Conservation (phyloP, 1,140 invertebrate species). For the Zaprionus davidi region DNA sequence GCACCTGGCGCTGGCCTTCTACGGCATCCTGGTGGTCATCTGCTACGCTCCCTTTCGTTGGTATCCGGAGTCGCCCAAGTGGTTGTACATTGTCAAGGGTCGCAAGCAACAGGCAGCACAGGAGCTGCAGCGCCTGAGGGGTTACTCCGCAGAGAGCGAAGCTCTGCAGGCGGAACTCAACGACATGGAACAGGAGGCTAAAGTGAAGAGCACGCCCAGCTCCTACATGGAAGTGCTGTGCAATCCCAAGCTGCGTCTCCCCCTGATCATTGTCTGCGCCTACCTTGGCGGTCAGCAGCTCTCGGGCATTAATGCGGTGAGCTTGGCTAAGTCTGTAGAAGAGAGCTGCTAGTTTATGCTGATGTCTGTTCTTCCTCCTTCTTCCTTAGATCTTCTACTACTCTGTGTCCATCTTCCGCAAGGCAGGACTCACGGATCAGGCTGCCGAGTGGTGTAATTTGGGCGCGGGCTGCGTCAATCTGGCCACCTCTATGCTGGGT, state of each 20-base stretch:
- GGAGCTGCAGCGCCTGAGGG: constrained; percentile 79
- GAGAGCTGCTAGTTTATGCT: background rate
- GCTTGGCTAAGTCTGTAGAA: constrained; percentile 80
- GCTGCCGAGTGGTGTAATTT: constrained; percentile 88
- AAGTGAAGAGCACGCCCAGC: constrained; percentile 86
- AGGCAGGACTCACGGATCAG: constrained; percentile 86
- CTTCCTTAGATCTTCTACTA: constrained; percentile 89
- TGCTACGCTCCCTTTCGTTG: constrained; percentile 86
- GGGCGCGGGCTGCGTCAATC: constrained; percentile 88
- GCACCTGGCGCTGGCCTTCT: constrained; percentile 89
- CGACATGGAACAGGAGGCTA: constrained; percentile 71
- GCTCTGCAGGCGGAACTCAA: constrained; percentile 84
- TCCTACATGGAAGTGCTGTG: constrained; percentile 50
- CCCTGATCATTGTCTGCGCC: constrained; percentile 89
- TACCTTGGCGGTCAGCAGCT: constrained; percentile 93
- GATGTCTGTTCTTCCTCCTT: background rate
- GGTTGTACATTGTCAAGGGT: constrained; percentile 89
- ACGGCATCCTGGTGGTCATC: constrained; percentile 86
- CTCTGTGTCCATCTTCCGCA: constrained; percentile 88
- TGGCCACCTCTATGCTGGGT: constrained; percentile 87
- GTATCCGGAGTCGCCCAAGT: constrained; percentile 94
- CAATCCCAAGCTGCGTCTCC: constrained; percentile 83
- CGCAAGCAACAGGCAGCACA: constrained; percentile 86
- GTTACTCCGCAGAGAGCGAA: constrained; percentile 55
- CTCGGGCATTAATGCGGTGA: constrained; percentile 94